A percentile compares a stretch with the other conserved stretches of the same genome.
Evolutionary conservation across 2,888 invertebrate species (phyloP).

Genomic region (Acleris cristana): DNA sequence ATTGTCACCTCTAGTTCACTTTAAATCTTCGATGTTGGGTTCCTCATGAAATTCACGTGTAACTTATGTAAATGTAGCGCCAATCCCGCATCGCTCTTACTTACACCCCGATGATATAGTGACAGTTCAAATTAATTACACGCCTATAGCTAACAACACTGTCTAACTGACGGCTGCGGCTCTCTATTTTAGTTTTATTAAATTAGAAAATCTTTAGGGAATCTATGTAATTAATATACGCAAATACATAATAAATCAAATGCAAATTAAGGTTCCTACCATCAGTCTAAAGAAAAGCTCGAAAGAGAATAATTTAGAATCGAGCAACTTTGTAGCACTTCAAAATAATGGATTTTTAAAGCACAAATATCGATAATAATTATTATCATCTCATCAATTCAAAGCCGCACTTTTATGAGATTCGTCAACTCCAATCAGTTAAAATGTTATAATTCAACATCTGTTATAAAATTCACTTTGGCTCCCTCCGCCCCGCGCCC

Average conservation of each 20-base stretch:
- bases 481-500: constrained; percentile 56
- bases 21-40: constrained; percentile 42
- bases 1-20: constrained; percentile 22
- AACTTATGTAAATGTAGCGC: constrained; percentile 62
- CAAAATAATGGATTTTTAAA: not conserved
- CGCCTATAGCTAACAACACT: constrained; percentile 21
- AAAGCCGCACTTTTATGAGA: constrained; percentile 36
- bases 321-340: no score
- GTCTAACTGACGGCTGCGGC: not conserved
- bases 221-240: no score
- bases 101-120: constrained; percentile 50
- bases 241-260: no score
- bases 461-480: constrained; percentile 83
- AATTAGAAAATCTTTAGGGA: not conserved
- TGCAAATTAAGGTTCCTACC: no score
- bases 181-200: not conserved
- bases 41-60: constrained; percentile 48
- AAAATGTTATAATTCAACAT: constrained; percentile 49
- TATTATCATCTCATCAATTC: constrained; percentile 39
- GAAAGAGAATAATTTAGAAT: no score
- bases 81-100: constrained; percentile 51
- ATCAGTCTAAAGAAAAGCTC: no score
- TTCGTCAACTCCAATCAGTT: constrained; percentile 41
- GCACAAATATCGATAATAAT: constrained; percentile 1
- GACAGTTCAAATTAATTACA: constrained; percentile 50